Percentiles rank a stretch among this genome's conserved stretches.
phyloP scores from a whole-genome alignment of 2,888 invertebrate genomes.

The Clepsis dumicolana region DNA sequence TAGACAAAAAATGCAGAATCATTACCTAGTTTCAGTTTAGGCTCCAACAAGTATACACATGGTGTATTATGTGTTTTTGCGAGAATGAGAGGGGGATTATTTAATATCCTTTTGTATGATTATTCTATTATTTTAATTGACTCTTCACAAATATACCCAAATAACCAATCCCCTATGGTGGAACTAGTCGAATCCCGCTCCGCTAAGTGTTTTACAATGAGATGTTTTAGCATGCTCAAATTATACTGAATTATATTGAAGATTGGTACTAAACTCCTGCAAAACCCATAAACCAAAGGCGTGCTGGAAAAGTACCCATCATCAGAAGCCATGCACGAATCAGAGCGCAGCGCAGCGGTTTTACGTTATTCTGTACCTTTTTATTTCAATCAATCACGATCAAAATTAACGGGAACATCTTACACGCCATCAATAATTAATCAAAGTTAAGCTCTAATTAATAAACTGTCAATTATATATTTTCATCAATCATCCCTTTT shows the following conservation, averaged over 20 bases:
- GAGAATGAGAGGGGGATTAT: not conserved
- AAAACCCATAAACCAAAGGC: too few relatives aligned
- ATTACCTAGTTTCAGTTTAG: too few relatives aligned
- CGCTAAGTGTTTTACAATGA: too few relatives aligned
- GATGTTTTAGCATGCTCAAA: too few relatives aligned
- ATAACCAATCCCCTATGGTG: too few relatives aligned
- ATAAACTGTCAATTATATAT: constrained; percentile 37
- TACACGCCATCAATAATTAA: constrained; percentile 35
- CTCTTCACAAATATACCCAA: not conserved
- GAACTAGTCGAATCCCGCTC: not conserved
- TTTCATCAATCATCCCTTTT: constrained; percentile 33
- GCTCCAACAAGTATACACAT: not conserved
- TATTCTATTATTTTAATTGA: not conserved
- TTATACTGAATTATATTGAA: too few relatives aligned
- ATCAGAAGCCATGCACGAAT: not conserved
- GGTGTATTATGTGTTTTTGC: not conserved
- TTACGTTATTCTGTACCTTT: constrained; percentile 9
- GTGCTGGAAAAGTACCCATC: not conserved
- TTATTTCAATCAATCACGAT: constrained; percentile 32
- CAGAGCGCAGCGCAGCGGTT: not conserved
- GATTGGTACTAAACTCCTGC: too few relatives aligned
- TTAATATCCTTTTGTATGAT: not conserved
- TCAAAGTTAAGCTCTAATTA: constrained; percentile 36
- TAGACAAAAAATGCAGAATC: too few relatives aligned
- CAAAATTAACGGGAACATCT: constrained; percentile 31